These are phyloP conservation scores for Bombus ignitus DNA, from an alignment of 1,140 invertebrate species.

Conservation along the genomic window DNA sequence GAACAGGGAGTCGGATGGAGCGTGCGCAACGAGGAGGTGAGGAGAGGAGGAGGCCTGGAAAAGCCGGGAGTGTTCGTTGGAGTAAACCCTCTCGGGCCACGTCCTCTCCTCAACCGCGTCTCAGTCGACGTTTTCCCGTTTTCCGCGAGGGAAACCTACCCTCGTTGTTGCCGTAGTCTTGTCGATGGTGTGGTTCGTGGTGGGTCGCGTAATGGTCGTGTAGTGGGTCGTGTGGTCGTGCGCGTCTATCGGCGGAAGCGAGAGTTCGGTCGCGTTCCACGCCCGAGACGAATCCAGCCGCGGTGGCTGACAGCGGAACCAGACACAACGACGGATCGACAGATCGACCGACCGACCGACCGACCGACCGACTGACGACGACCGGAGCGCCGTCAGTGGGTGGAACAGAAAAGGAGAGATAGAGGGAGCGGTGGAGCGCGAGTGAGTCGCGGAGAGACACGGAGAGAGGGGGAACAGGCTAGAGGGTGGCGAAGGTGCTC, in stretches of 20 bases:
- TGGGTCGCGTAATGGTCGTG: neutral
- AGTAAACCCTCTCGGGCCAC: conserved; percentile 38
- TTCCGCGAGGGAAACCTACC: conserved; percentile 21
- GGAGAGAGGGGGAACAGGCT: neutral
- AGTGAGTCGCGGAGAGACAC: neutral
- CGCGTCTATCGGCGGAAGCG: neutral
- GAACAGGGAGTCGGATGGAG: conserved; percentile 1
- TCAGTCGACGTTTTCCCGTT: conserved; percentile 49
- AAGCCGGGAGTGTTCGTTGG: conserved; percentile 60
- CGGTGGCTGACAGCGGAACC: neutral
- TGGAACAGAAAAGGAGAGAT: neutral
- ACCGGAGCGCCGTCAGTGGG: neutral
- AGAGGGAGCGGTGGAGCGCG: neutral
- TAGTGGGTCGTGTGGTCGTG: neutral
- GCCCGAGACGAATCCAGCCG: conserved; percentile 1
- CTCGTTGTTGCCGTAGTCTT: neutral
- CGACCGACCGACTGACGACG: conserved; percentile 4
- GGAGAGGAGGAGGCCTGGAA: conserved; percentile 52
- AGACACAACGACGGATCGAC: neutral
- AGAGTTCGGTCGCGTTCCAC: conserved; percentile 11
- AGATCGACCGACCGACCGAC: conserved; percentile 7
- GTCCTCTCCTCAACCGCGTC: conserved; percentile 24
- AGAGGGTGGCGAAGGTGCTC: conserved; percentile 26
- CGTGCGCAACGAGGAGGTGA: conserved; percentile 34
- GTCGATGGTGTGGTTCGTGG: neutral